These are phyloP conservation scores for Orchestia grillus DNA, from an alignment of 1,140 invertebrate genomes.

Conservation along the genomic window DNA sequence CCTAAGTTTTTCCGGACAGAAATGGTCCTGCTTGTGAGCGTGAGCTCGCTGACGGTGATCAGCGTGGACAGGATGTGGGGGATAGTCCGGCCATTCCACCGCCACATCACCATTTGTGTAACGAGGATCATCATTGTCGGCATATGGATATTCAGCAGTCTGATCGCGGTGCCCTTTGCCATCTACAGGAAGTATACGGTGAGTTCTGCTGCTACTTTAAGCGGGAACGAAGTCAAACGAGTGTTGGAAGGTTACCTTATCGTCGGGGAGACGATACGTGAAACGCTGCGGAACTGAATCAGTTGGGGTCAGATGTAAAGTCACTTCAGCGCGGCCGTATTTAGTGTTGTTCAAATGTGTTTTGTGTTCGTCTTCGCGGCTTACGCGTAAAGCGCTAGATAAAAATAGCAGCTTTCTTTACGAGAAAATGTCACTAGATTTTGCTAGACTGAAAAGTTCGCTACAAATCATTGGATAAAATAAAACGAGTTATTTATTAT, in stretches of 20 bases:
- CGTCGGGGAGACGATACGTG: too few species aligned
- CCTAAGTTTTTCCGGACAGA: conserved; percentile 70
- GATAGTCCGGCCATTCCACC: conserved; percentile 80
- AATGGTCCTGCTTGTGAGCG: conserved; percentile 78
- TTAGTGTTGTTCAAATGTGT: not conserved
- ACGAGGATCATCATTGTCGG: conserved; percentile 77
- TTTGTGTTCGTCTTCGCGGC: not conserved
- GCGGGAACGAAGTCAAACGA: too few species aligned
- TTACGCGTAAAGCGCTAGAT: not conserved
- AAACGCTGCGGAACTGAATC: not conserved
- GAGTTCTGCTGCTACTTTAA: conserved; percentile 62
- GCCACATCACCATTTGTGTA: conserved; percentile 75
- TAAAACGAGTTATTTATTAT: not conserved
- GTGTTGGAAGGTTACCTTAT: too few species aligned
- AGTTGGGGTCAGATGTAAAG: not conserved
- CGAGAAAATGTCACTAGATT: not conserved
- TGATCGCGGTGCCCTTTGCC: conserved; percentile 77
- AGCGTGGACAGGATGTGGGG: conserved; percentile 85
- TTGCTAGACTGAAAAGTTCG: not conserved
- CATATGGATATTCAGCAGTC: conserved; percentile 79
- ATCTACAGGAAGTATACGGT: conserved; percentile 78
- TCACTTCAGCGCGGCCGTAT: not conserved
- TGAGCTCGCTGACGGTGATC: conserved; percentile 84
- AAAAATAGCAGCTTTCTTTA: not conserved
- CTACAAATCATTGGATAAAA: not conserved